Evolutionary conservation across 2,113 vertebrate genomes (phyloP).

Genomic region (Thalassoma bifasciatum): DNA sequence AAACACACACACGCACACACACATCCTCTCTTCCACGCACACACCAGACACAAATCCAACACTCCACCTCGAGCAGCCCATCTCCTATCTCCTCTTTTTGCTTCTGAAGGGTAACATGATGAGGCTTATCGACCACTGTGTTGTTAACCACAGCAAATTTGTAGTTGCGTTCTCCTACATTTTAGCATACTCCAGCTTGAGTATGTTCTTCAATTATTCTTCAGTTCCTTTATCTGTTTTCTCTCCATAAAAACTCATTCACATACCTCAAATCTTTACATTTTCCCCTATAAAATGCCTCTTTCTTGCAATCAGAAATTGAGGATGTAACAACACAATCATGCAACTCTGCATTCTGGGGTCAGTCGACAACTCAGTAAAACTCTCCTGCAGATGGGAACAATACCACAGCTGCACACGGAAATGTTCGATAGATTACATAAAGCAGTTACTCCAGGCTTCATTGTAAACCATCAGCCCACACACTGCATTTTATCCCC

Average conservation of each 20-base stretch:
- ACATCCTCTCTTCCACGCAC: too few species aligned
- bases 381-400: constrained; percentile 43
- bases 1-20: constrained; percentile 1
- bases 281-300: too few species aligned
- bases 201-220: constrained; percentile 48
- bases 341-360: constrained; percentile 14
- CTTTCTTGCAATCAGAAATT: not conserved
- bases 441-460: constrained; percentile 34
- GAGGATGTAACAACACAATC: not conserved
- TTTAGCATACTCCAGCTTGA: constrained; percentile 40
- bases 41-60: constrained; percentile 21
- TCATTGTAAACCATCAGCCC: constrained; percentile 49
- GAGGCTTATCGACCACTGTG: constrained; percentile 70
- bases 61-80: constrained; percentile 48
- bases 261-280: not conserved
- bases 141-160: constrained; percentile 78
- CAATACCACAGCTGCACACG: constrained; percentile 39
- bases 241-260: constrained; percentile 13
- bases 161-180: constrained; percentile 59
- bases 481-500: constrained; percentile 58
- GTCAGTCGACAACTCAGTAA: constrained; percentile 12
- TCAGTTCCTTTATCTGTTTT: constrained; percentile 23
- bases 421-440: constrained; percentile 58
- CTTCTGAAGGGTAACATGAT: constrained; percentile 77
- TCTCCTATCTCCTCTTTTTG: constrained; percentile 69